Evolutionary conservation across 2,113 vertebrate species (phyloP).

Genomic region (Rhineura floridana): DNA sequence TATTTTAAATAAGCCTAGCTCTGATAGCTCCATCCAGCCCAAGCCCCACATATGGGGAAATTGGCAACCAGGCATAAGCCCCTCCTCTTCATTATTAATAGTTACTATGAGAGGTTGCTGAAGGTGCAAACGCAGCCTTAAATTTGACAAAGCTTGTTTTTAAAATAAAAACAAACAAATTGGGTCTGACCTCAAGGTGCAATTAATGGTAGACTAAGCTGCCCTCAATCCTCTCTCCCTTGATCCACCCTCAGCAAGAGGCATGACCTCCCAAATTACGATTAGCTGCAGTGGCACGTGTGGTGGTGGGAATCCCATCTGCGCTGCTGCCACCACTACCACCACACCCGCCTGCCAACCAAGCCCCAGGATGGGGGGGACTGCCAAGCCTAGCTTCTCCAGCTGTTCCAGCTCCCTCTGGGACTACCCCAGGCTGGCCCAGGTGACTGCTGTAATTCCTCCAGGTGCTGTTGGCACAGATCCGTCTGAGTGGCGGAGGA

Average conservation of each 20-base stretch:
- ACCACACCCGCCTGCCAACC: background rate
- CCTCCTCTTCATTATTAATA: background rate
- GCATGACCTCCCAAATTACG: background rate
- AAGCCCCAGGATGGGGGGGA: background rate
- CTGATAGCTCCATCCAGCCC: background rate
- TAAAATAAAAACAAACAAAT: too few relatives aligned
- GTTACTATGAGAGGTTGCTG: background rate
- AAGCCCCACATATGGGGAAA: too few relatives aligned
- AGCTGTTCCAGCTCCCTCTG: background rate
- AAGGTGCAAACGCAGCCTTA: background rate
- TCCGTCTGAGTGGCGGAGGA: background rate
- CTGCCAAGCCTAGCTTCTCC: background rate
- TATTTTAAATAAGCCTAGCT: background rate
- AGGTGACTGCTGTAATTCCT: constrained; percentile 24
- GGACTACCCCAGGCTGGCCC: background rate
- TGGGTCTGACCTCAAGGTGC: too few relatives aligned
- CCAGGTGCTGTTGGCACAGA: background rate
- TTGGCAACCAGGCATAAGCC: too few relatives aligned
- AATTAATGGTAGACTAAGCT: too few relatives aligned
- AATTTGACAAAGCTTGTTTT: too few relatives aligned
- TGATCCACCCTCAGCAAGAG: too few relatives aligned
- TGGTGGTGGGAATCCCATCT: background rate
- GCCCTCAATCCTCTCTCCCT: too few relatives aligned
- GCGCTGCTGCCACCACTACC: background rate
- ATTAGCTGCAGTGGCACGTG: background rate